Conservation (phyloP, 2,797 vertebrate genomes). For the Hyperoplus immaculatus region DNA sequence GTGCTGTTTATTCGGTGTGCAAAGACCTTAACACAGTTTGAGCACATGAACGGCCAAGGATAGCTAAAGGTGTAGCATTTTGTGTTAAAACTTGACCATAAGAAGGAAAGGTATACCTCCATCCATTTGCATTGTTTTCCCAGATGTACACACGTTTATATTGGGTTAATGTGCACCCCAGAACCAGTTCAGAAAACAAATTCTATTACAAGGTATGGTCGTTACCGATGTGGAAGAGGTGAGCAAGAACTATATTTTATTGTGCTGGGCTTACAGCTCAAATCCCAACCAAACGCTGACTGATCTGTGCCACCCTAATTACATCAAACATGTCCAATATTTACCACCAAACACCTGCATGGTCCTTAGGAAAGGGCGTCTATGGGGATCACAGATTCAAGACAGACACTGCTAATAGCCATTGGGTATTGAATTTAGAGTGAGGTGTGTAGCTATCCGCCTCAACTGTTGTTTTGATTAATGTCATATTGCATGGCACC, state of each 20-base stretch:
- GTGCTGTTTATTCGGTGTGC: too few relatives aligned
- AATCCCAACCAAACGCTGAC: neutral
- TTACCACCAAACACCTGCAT: constrained; percentile 25
- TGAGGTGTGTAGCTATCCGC: constrained; percentile 20
- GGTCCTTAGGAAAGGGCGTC: neutral
- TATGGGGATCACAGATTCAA: constrained; percentile 28
- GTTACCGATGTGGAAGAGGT: neutral
- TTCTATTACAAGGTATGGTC: neutral
- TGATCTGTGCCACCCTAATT: constrained; percentile 4
- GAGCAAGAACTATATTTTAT: neutral
- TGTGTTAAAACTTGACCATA: too few relatives aligned
- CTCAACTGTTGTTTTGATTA: constrained; percentile 58
- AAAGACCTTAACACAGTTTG: too few relatives aligned
- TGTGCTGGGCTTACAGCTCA: neutral
- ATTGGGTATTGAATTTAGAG: constrained; percentile 36
- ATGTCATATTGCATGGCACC: constrained; percentile 28
- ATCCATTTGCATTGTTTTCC: neutral
- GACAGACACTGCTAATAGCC: constrained; percentile 37
- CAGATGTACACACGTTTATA: neutral
- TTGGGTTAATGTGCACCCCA: neutral
- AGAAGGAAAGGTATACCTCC: too few relatives aligned
- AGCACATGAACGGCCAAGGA: too few relatives aligned
- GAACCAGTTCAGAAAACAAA: constrained; percentile 17
- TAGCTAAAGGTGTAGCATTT: too few relatives aligned
- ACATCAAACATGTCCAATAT: constrained; percentile 31